Base-by-base conservation (phyloP, 2,888 invertebrate genomes). In the Mesorhabditis spiculigera region DNA sequence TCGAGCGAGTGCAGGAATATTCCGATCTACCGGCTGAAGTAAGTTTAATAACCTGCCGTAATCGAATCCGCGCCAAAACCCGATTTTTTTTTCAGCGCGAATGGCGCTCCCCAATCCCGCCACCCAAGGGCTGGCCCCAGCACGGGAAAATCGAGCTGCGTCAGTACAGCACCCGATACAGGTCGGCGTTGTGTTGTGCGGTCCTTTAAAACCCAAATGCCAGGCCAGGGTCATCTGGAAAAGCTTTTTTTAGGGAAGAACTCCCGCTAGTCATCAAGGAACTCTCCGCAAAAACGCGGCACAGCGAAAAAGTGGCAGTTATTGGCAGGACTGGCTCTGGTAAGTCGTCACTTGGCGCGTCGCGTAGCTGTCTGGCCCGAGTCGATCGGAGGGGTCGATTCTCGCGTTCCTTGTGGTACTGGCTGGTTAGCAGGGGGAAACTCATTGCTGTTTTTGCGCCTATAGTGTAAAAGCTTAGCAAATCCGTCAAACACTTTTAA, bases 1-100 rank as follows among this genome's bases (percentile, higher is more conserved):
- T 96, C 1, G 96, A 96, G 87, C 91, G 96, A 86, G 94, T 95
- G 85, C 93, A 94, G 86, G 96, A 96, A 86, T 96, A 95, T 85
- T 71, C 73, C 43, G 63, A 70, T n/a, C 61, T 76, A 41, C 70
- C 71, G 50, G 58, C 73, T 16, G 76, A 76, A 63, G 74, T 70
- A 64, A 50, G 50, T 6, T 13, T 43, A 16, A 5, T 67, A 43
- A 13, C 6, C 13, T 50, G 50, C 13, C 13, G 50, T 50, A 50
- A 50, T 50, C 50, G 6, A 50, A 13, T 68, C 41, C 4, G 63
- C 5, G 62, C n/a, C 4, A 42, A 5, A 43, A 16, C 16, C 8
- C 43, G n/a, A 67, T 42, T 0, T 28, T 6, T 64, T 43, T 63
- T 75, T 65, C 63, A 75, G 75, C 74, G 74, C 4, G 58, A 63